A percentile compares a stretch with the other conserved stretches of the same genome.
These are phyloP conservation scores for Malurus alboscapulatus DNA, from an alignment of 2,113 vertebrate species.

Conservation along the genomic window DNA sequence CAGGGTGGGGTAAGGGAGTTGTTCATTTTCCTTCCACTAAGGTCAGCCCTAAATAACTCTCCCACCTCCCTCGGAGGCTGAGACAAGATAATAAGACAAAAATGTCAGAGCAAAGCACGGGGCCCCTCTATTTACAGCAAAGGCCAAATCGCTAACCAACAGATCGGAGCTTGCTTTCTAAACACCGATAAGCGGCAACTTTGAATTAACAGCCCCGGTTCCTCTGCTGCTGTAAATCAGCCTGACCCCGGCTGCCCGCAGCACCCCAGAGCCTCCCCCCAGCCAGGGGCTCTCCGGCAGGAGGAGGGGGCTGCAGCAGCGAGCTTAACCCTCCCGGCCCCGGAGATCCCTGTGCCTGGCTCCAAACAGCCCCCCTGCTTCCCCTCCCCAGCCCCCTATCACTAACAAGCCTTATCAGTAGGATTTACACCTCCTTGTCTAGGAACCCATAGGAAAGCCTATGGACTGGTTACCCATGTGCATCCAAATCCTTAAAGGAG, in stretches of 20 bases:
- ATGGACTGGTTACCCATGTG: not conserved
- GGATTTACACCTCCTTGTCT: conserved; percentile 70
- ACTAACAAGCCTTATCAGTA: conserved; percentile 65
- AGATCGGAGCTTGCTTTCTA: conserved; percentile 49
- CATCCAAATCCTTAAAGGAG: conserved; percentile 52
- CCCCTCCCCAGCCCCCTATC: conserved; percentile 19
- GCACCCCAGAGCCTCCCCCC: not conserved
- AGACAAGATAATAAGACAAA: conserved; percentile 67
- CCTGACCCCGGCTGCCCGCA: not conserved
- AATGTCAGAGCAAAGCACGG: conserved; percentile 41
- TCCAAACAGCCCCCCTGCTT: not conserved
- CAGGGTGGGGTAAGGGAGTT: conserved; percentile 53
- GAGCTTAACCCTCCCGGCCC: not conserved
- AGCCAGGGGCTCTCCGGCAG: not conserved
- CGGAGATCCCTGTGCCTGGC: conserved; percentile 51
- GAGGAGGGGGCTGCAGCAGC: not conserved
- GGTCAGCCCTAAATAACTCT: conserved; percentile 63
- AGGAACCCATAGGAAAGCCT: conserved; percentile 15
- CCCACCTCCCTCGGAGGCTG: conserved; percentile 24
- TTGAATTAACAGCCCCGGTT: conserved; percentile 36
- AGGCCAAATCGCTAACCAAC: conserved; percentile 59
- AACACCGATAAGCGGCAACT: conserved; percentile 65
- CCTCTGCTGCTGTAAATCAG: conserved; percentile 43
- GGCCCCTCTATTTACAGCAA: conserved; percentile 69
- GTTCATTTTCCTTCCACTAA: conserved; percentile 54